A percentile compares a stretch with the other conserved stretches of the same genome.
phyloP scores from a whole-genome alignment of 2,113 vertebrate genomes.

The Gorsachius goisagi region DNA sequence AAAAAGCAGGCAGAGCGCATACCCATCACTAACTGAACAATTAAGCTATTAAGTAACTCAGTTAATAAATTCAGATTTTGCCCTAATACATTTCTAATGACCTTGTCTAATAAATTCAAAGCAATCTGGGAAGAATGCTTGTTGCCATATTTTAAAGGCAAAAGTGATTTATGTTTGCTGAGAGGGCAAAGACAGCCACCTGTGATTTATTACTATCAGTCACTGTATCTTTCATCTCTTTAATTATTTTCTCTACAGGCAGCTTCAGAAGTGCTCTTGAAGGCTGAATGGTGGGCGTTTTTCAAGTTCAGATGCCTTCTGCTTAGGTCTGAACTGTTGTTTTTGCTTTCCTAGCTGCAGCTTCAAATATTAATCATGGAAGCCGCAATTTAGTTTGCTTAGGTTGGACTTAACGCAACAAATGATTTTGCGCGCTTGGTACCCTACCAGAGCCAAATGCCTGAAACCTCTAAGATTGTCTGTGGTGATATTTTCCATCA shows the following conservation, averaged over 20 bases:
- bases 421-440: neutral
- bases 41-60: conserved; percentile 56
- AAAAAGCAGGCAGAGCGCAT: neutral
- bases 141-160: conserved; percentile 59
- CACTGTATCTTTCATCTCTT: conserved; percentile 60
- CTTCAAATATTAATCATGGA: conserved; percentile 3
- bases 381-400: conserved; percentile 20
- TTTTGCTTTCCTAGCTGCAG: neutral
- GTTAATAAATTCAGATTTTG: conserved; percentile 60
- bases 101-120: conserved; percentile 63
- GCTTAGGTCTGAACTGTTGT: neutral
- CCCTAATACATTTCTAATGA: conserved; percentile 63
- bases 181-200: conserved; percentile 29
- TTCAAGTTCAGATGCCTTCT: conserved; percentile 12
- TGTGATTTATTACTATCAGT: conserved; percentile 66
- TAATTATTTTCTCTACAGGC: conserved; percentile 64
- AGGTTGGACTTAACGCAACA: neutral
- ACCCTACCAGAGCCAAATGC: neutral
- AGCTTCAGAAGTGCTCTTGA: conserved; percentile 49
- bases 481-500: neutral
- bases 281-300: neutral
- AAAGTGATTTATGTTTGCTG: conserved; percentile 59
- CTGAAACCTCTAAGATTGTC: neutral
- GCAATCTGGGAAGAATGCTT: conserved; percentile 54
- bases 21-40: conserved; percentile 4